A percentile compares a stretch with the other conserved stretches of the same genome.
Conservation (phyloP, 2,797 vertebrate genomes). For the Mormyrops boulengeri region DNA sequence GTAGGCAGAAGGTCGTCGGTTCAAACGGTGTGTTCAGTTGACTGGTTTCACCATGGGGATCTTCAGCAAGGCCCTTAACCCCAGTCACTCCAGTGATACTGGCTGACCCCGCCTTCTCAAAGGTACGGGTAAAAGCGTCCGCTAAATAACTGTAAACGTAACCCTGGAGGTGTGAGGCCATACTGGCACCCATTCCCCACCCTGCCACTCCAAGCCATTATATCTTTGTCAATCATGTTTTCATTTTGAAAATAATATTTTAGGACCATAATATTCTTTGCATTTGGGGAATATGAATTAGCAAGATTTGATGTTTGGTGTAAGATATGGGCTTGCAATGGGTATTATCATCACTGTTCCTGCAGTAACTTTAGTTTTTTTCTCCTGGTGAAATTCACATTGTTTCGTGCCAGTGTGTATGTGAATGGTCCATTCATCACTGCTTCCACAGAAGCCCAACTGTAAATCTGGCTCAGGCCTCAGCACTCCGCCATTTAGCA, state of each 20-base stretch:
- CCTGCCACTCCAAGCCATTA: neutral
- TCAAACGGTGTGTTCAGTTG: neutral
- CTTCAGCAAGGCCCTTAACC: neutral
- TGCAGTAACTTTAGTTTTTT: neutral
- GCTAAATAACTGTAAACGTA: neutral
- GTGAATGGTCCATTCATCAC: conserved; percentile 43
- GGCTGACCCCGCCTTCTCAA: neutral
- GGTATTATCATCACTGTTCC: neutral
- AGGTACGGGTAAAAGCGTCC: neutral
- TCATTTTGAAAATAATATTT: neutral
- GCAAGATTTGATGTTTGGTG: conserved; percentile 28
- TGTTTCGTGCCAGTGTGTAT: conserved; percentile 32
- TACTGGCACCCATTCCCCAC: neutral
- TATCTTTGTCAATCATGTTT: neutral
- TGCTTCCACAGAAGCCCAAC: conserved; percentile 47
- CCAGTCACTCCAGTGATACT: neutral
- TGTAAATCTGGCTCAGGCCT: conserved; percentile 10
- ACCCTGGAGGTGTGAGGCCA: neutral
- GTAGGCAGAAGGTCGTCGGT: neutral
- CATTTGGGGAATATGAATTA: neutral
- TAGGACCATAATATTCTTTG: neutral
- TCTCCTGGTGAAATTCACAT: conserved; percentile 31
- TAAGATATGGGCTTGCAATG: neutral
- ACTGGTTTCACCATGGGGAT: neutral
- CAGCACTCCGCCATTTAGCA: neutral